Percentiles rank a stretch among this genome's conserved stretches.
These are phyloP conservation scores for Agriopis leucophaearia DNA, from an alignment of 2,888 invertebrate species.

Conservation along the genomic window DNA sequence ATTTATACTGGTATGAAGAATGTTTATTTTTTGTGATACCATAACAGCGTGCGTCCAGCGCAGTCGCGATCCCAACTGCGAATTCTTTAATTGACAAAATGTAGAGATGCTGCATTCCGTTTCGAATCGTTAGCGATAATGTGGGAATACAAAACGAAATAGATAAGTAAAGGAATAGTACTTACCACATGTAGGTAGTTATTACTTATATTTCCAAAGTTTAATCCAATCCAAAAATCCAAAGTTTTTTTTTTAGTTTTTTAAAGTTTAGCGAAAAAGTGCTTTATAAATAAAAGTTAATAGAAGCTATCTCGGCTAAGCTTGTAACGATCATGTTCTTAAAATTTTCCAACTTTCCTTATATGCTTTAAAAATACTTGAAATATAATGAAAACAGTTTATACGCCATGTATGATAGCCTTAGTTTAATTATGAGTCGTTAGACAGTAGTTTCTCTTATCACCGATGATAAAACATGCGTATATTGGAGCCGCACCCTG, in stretches of 20 bases:
- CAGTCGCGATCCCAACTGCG: constrained; percentile 65
- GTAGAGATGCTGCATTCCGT: constrained; percentile 72
- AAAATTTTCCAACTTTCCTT: constrained; percentile 8
- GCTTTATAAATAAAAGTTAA: not conserved
- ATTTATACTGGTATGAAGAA: constrained; percentile 84
- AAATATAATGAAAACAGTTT: constrained; percentile 28
- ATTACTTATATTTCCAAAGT: no score
- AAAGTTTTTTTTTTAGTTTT: no score
- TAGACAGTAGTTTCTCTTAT: constrained; percentile 81
- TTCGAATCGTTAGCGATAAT: constrained; percentile 74
- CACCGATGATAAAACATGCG: constrained; percentile 82
- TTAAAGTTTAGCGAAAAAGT: not conserved
- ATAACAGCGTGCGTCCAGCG: constrained; percentile 75
- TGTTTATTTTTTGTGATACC: constrained; percentile 75
- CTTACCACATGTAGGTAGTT: not conserved
- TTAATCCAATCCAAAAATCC: no score
- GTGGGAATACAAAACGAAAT: constrained; percentile 72
- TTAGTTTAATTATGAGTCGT: constrained; percentile 60
- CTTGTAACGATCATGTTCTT: not conserved
- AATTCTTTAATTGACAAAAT: constrained; percentile 84
- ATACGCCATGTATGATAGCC: constrained; percentile 47
- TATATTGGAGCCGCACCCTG: constrained; percentile 77
- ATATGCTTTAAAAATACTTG: constrained; percentile 6
- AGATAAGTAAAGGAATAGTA: constrained; percentile 56
- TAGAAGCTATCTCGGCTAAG: not conserved